Evolutionary conservation across 2,113 vertebrate genomes (phyloP).

Genomic region (Narcine bancroftii): DNA sequence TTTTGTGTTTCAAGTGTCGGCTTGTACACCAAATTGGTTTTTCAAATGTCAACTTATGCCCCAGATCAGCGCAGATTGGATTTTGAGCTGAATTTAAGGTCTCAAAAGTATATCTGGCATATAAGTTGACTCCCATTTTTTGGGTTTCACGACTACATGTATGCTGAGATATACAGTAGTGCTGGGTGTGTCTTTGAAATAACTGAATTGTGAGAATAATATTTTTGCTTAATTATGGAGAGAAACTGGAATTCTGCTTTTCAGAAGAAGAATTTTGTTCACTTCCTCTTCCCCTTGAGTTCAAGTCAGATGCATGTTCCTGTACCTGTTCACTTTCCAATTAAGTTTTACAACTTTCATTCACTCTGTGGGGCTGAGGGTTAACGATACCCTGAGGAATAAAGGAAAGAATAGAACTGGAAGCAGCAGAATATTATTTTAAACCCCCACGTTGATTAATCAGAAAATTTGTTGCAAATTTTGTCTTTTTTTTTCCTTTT

Average conservation of each 20-base stretch:
- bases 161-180: no score
- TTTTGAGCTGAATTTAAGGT: no score
- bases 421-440: slow-evolving; percentile 4
- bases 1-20: no score
- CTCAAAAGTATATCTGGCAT: no score
- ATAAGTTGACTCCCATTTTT: no score
- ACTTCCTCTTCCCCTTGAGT: background rate
- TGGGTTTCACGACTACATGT: no score
- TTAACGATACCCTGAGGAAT: background rate
- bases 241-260: background rate
- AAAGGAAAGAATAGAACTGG: background rate
- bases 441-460: background rate
- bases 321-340: background rate
- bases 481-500: background rate
- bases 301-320: background rate
- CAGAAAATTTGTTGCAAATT: no score
- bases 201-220: background rate
- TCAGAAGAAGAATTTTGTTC: background rate
- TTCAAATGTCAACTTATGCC: no score
- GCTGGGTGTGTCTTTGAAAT: background rate
- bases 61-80: no score
- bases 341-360: background rate
- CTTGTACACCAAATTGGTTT: no score
- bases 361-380: background rate
- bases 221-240: background rate